Conservation (phyloP, 2,113 vertebrate genomes). For the Axis porcinus region DNA sequence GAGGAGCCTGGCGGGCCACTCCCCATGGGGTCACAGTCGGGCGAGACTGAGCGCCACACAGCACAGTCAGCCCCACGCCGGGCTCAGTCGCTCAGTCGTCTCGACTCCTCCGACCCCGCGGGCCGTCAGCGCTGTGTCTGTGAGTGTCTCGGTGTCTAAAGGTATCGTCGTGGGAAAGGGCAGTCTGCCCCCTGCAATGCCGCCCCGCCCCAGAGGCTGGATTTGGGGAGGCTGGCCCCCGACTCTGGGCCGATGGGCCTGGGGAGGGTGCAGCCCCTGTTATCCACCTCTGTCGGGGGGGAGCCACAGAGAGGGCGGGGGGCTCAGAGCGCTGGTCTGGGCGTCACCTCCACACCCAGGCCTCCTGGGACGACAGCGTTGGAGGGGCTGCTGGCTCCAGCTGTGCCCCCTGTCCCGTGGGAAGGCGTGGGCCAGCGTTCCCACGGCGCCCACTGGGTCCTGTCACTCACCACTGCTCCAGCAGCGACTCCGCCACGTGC, state of each 20-base stretch:
- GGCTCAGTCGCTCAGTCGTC: accelerated
- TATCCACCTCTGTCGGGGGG: too few relatives aligned
- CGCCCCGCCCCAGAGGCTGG: not conserved
- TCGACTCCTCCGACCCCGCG: not conserved
- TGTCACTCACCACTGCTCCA: accelerated
- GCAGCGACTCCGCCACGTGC: accelerated
- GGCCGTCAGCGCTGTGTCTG: not conserved
- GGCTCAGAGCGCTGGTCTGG: not conserved
- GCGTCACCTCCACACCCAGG: not conserved
- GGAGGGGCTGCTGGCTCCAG: not conserved
- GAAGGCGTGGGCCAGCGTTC: not conserved
- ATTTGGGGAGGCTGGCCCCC: not conserved
- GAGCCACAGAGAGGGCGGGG: not conserved
- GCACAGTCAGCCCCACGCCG: not conserved
- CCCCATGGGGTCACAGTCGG: not conserved
- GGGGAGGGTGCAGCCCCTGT: too few relatives aligned
- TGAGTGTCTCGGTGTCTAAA: not conserved
- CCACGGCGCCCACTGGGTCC: not conserved
- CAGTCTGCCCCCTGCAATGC: not conserved
- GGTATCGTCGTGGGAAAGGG: not conserved
- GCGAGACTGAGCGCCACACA: not conserved
- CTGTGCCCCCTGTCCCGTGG: not conserved
- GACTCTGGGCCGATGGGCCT: not conserved
- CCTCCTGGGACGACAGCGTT: accelerated
- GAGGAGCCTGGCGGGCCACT: not conserved